Percentiles rank a stretch among this genome's conserved stretches.
Conservation (phyloP, 2,113 vertebrate species). For the Pterocles gutturalis region DNA sequence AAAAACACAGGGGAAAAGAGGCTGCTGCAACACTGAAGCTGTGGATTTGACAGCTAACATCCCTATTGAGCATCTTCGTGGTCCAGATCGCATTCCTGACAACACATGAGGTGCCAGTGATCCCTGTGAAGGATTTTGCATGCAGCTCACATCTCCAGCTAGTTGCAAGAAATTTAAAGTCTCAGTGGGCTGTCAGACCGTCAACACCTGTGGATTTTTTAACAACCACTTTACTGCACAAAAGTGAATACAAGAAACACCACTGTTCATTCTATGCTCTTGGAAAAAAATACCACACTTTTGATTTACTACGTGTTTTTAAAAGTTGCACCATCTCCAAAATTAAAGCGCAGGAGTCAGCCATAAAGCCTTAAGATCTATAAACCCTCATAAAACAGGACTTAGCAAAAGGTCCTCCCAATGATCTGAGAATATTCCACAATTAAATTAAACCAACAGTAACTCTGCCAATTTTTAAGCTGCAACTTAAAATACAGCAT, state of each 20-base stretch:
- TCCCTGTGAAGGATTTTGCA: background rate
- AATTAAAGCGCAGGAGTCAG: constrained; percentile 6
- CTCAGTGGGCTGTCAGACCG: background rate
- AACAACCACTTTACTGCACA: background rate
- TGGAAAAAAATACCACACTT: background rate
- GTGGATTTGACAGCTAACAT: background rate
- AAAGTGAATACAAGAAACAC: background rate
- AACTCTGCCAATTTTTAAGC: constrained; percentile 56
- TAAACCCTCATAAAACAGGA: background rate
- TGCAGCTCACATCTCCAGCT: constrained; percentile 19
- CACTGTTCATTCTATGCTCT: background rate
- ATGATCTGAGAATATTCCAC: constrained; percentile 2
- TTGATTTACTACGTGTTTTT: background rate
- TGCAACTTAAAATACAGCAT: constrained; percentile 59
- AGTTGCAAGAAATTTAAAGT: constrained; percentile 31
- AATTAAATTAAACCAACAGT: constrained; percentile 34
- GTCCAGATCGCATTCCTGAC: background rate
- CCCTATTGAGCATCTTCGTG: background rate
- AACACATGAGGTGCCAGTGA: background rate
- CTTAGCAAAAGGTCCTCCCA: constrained; percentile 10
- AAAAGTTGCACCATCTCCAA: constrained; percentile 19
- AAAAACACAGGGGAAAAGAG: background rate
- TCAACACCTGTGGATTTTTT: constrained; percentile 26
- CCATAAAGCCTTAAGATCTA: background rate
- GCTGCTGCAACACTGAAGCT: background rate